Percentiles rank a stretch among this genome's conserved stretches.
phyloP scores from a whole-genome alignment of 2,113 vertebrate species.

The Procavia capensis region DNA sequence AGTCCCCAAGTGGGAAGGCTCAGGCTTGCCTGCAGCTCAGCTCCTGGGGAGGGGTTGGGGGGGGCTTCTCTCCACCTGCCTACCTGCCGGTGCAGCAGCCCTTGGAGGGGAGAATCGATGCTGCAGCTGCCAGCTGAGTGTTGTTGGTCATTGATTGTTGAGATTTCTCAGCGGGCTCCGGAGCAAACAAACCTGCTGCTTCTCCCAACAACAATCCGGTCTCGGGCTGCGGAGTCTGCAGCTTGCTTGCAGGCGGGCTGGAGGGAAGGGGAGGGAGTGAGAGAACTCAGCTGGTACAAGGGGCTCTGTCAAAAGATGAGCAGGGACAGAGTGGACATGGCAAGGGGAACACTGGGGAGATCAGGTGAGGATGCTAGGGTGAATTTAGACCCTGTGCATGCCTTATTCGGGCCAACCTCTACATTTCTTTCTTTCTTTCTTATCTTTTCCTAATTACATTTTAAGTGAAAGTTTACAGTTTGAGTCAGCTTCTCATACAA shows the following conservation, averaged over 20 bases:
- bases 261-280: background rate
- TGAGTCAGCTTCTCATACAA: too few relatives aligned
- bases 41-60: background rate
- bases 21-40: slow-evolving; percentile 1
- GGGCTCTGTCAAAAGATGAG: slow-evolving; percentile 34
- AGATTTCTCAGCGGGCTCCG: slow-evolving; percentile 70
- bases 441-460: too few relatives aligned
- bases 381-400: background rate
- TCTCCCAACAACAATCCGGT: slow-evolving; percentile 75
- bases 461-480: too few relatives aligned
- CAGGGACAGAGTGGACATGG: background rate
- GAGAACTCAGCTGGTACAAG: slow-evolving; percentile 15
- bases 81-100: slow-evolving; percentile 45
- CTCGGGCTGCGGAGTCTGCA: slow-evolving; percentile 58
- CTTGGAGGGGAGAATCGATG: slow-evolving; percentile 69
- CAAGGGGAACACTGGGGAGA: background rate
- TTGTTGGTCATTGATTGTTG: slow-evolving; percentile 82
- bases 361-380: background rate
- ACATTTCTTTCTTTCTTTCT: too few relatives aligned
- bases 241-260: slow-evolving; percentile 53
- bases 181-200: slow-evolving; percentile 81
- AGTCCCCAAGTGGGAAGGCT: background rate
- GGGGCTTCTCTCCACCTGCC: slow-evolving; percentile 54
- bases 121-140: slow-evolving; percentile 63
- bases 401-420: background rate